These are phyloP conservation scores for Iguana delicatissima DNA, from an alignment of 2,797 vertebrate species.

Conservation along the genomic window DNA sequence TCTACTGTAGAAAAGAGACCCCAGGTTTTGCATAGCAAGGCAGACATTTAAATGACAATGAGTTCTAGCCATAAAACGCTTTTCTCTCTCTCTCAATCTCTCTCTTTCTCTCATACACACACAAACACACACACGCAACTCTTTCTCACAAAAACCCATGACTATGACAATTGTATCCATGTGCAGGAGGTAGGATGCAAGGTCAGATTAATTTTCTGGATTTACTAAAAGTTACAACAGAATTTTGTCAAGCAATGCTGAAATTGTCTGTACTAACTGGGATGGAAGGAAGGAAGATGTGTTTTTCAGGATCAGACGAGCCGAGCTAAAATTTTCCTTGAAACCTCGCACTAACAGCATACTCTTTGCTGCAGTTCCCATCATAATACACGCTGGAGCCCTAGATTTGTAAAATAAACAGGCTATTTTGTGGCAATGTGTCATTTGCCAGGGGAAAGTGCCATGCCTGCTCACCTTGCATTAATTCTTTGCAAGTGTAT, in stretches of 20 bases:
- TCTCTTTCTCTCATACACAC: no score
- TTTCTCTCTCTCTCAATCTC: no score
- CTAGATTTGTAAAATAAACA: neutral
- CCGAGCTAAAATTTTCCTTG: neutral
- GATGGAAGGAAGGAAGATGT: neutral
- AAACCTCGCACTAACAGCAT: neutral
- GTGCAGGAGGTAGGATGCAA: neutral
- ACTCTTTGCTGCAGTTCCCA: neutral
- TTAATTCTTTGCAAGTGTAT: neutral
- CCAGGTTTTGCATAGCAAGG: no score
- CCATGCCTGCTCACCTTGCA: neutral
- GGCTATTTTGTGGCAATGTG: neutral
- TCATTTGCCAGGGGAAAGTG: slow-evolving; percentile 17
- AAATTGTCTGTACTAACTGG: neutral
- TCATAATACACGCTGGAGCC: neutral
- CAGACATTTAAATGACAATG: no score
- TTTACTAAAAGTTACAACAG: neutral
- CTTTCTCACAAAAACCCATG: no score
- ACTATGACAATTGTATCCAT: no score
- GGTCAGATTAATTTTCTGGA: neutral
- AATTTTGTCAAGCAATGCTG: neutral
- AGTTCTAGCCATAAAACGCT: no score
- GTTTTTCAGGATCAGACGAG: neutral
- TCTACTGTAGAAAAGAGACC: no score
- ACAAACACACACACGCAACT: no score